Evolutionary conservation across 2,113 vertebrate species (phyloP), one percentile per base, ranked within the genome.

Genomic region (Myotis yumanensis): DNA sequence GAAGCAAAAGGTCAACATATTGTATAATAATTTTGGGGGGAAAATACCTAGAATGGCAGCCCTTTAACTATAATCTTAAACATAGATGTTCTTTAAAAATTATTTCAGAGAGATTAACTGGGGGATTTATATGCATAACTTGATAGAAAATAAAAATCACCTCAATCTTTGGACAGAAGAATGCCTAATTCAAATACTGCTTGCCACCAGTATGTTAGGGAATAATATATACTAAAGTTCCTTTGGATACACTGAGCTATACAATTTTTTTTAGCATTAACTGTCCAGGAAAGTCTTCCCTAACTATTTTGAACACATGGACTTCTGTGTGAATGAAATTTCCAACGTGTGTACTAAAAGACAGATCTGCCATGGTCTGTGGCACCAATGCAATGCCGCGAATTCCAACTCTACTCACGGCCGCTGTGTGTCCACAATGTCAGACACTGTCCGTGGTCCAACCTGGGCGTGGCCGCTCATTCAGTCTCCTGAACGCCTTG

Each of bases 31-130:
- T 69, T 76, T 76, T 57, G 30, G 7, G 62, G 25, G 12, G 2
- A 22, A 20, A 30, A 54, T 48, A 12, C 5, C 5, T 32, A 85
- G 17, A 71, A 72, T 51, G 75, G 51, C 16, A 64, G 46, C 11
- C 15, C 40, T 68, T 77, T 81, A 80, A 64, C 43, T 82, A 86
- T 77, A n/a, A 81, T 71, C 48, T 73, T 91, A 88, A 85, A 71
- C 64, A 85, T 18, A 71, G 3, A 71, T 14, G 2, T 35, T 72
- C 37, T 64, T 77, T 5, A 9, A 18, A 83, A 69, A 35, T 35
- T 51, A 7, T 77, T 87, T 86, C 75, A 62, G 28, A 87, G 54
- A 57, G 54, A 57, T 22, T 57, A 57, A 22, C 54, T 22, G 54
- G 54, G 54, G 18, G 1, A 57, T 22, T 57, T 57, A 57, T 57